These are phyloP conservation scores for Sclerodermus sp. DNA, from an alignment of 2,888 invertebrate species.

Conservation along the genomic window DNA sequence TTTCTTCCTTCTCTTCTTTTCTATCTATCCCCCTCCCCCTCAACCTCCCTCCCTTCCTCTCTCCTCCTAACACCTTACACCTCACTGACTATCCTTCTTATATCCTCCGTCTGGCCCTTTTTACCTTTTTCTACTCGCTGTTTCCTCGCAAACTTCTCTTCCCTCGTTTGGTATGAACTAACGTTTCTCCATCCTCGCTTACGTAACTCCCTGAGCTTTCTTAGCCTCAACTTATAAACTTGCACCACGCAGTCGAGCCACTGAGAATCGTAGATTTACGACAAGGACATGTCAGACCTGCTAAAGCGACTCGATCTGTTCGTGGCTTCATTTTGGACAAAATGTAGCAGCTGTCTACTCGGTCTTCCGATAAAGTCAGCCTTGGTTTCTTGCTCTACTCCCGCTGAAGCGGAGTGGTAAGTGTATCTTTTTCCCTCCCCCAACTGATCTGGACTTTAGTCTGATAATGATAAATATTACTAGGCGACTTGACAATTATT, in stretches of 20 bases:
- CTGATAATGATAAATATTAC: too few relatives aligned
- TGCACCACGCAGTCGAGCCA: conserved; percentile 25
- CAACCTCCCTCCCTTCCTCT: conserved; percentile 13
- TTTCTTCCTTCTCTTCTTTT: conserved; percentile 15
- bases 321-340: conserved; percentile 36
- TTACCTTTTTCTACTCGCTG: conserved; percentile 20
- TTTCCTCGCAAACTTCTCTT: conserved; percentile 15
- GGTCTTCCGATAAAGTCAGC: too few relatives aligned
- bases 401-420: too few relatives aligned
- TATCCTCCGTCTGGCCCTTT: conserved; percentile 12
- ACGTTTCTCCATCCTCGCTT: background rate
- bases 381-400: too few relatives aligned
- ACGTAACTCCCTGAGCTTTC: conserved; percentile 16
- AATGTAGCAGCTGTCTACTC: too few relatives aligned
- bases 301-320: conserved; percentile 40
- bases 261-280: conserved; percentile 47
- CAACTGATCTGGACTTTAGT: too few relatives aligned
- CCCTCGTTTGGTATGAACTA: conserved; percentile 5
- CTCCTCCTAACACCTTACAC: too few relatives aligned
- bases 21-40: conserved; percentile 19
- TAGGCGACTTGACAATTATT: too few relatives aligned
- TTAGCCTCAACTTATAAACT: conserved; percentile 34
- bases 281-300: conserved; percentile 41
- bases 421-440: too few relatives aligned
- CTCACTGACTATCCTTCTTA: too few relatives aligned